These are phyloP conservation scores for Chunga burmeisteri DNA, from an alignment of 2,113 vertebrate species.

Conservation along the genomic window DNA sequence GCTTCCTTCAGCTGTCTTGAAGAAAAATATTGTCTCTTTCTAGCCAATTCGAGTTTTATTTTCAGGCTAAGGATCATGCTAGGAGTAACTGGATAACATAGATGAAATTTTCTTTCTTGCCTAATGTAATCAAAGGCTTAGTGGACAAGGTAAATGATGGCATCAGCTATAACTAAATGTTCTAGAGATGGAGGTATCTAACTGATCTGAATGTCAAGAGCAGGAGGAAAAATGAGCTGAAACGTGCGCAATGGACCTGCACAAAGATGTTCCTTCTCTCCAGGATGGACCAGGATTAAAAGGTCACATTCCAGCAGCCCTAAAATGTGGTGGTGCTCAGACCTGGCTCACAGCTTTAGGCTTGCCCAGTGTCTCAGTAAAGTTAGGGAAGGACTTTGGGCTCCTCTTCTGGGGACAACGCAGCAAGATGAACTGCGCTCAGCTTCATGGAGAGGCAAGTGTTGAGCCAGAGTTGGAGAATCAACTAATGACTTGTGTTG, in stretches of 20 bases:
- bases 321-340: not conserved
- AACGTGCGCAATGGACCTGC: accelerated
- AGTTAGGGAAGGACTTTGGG: not conserved
- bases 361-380: not conserved
- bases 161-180: slow-evolving; percentile 18
- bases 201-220: not conserved
- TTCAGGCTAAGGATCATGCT: slow-evolving; percentile 8
- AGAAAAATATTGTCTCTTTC: slow-evolving; percentile 70
- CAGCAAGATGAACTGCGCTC: not conserved
- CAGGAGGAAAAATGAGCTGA: not conserved
- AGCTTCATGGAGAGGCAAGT: not conserved
- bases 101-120: slow-evolving; percentile 21
- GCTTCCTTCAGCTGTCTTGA: slow-evolving; percentile 74
- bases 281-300: not conserved
- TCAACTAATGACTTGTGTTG: not conserved
- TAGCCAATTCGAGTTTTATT: slow-evolving; percentile 70
- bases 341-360: not conserved
- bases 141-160: slow-evolving; percentile 17
- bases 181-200: not conserved
- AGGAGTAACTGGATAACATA: slow-evolving; percentile 19
- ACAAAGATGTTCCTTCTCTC: not conserved
- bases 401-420: not conserved
- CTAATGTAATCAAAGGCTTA: slow-evolving; percentile 52
- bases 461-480: not conserved
- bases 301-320: not conserved